Evolutionary conservation across 2,113 vertebrate species (phyloP).

Genomic region (Hucho hucho): DNA sequence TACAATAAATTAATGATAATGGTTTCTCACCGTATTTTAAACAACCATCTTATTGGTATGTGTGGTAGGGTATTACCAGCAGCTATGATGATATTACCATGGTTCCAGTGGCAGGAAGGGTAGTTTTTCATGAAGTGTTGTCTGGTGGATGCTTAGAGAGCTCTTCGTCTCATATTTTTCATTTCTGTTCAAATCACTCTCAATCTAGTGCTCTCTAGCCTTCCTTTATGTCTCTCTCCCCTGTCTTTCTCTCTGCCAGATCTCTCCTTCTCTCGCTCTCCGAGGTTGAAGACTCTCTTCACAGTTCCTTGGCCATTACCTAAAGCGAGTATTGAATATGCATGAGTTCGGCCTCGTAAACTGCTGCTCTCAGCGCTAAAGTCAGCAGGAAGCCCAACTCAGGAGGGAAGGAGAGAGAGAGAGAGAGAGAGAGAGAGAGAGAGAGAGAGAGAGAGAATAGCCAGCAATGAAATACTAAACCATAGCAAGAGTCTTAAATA

Average conservation of each 20-base stretch:
- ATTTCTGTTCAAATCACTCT: constrained; percentile 44
- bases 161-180: constrained; percentile 11
- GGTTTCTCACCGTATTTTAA: neutral
- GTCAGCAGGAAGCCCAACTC: constrained; percentile 70
- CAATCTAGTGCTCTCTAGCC: constrained; percentile 27
- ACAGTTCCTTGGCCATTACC: constrained; percentile 62
- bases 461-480: too few relatives aligned
- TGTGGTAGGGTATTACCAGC: neutral
- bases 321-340: constrained; percentile 75
- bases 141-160: neutral
- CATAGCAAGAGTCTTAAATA: too few relatives aligned
- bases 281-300: constrained; percentile 58
- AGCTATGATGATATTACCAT: too few relatives aligned
- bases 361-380: constrained; percentile 73
- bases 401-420: constrained; percentile 30
- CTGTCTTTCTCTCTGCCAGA: constrained; percentile 13
- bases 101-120: too few relatives aligned
- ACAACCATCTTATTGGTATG: neutral
- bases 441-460: constrained; percentile 3
- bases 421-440: neutral
- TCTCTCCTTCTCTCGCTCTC: constrained; percentile 35
- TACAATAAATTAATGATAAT: too few relatives aligned
- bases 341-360: constrained; percentile 70
- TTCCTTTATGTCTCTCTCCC: neutral
- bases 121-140: neutral